Percentiles rank a stretch among this genome's conserved stretches.
These are phyloP conservation scores for Myripristis jacobus DNA, from an alignment of 2,797 vertebrate genomes.

Conservation along the genomic window DNA sequence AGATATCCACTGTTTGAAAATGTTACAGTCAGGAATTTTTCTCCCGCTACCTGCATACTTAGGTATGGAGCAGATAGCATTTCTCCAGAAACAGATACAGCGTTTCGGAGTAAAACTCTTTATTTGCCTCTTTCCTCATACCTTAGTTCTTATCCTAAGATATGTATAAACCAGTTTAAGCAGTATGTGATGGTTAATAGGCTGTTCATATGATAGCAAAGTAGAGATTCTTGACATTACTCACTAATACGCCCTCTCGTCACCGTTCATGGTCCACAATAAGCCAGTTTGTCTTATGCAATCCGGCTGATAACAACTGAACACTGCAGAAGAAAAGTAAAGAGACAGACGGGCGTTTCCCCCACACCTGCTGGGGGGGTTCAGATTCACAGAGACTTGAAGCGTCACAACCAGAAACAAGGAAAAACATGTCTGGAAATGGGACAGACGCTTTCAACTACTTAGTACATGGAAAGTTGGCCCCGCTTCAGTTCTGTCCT, in stretches of 20 bases:
- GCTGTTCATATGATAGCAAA: background rate
- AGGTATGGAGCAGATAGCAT: background rate
- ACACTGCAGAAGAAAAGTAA: slow-evolving; percentile 37
- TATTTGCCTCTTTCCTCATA: background rate
- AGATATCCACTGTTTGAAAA: background rate
- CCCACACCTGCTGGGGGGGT: slow-evolving; percentile 35
- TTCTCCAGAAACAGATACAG: background rate
- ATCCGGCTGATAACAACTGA: slow-evolving; percentile 57
- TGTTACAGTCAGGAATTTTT: background rate
- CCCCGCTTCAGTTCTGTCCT: too few species aligned
- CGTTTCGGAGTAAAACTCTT: background rate
- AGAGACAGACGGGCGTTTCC: slow-evolving; percentile 29
- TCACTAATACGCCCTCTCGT: background rate
- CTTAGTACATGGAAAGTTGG: too few species aligned
- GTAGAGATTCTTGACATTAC: background rate
- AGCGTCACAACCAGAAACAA: background rate
- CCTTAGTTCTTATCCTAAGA: background rate
- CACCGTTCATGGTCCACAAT: background rate
- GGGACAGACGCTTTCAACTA: too few species aligned
- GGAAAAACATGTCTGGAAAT: too few species aligned
- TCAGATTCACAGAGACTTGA: slow-evolving; percentile 48
- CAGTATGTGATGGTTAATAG: background rate
- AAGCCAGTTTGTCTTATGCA: slow-evolving; percentile 31
- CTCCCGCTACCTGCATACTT: background rate
- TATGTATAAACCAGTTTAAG: background rate